Conservation (phyloP, 2,888 invertebrate genomes). For the Baronia brevicornis region DNA sequence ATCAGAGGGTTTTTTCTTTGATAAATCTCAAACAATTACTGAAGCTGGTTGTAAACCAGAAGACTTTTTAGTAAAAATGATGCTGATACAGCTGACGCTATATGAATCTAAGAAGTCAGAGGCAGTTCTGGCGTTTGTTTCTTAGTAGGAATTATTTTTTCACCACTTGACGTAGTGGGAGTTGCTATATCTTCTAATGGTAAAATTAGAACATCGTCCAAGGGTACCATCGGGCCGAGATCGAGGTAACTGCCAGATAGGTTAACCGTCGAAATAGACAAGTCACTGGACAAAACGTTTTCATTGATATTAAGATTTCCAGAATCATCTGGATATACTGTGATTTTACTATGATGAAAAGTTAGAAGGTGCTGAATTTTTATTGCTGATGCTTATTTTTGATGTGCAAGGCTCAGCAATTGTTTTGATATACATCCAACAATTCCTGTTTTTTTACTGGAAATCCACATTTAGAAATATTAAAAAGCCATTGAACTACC, state of each 20-base stretch:
- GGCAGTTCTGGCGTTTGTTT: too few species aligned
- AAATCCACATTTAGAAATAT: slow-evolving; percentile 31
- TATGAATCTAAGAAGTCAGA: too few species aligned
- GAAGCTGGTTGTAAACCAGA: background rate
- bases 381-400: slow-evolving; percentile 18
- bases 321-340: slow-evolving; percentile 18
- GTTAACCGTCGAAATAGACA: slow-evolving; percentile 21
- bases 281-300: slow-evolving; percentile 17
- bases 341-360: slow-evolving; percentile 19
- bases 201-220: slow-evolving; percentile 24
- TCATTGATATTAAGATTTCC: slow-evolving; percentile 16
- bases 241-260: slow-evolving; percentile 21
- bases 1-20: slow-evolving; percentile 20
- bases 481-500: slow-evolving; percentile 26
- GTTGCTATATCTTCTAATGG: slow-evolving; percentile 14
- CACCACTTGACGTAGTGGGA: slow-evolving; percentile 14
- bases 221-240: slow-evolving; percentile 18
- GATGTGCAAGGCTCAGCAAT: slow-evolving; percentile 18
- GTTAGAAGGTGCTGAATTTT: slow-evolving; percentile 15
- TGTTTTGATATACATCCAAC: slow-evolving; percentile 21
- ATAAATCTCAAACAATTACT: slow-evolving; percentile 2
- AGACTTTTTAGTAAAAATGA: slow-evolving; percentile 2
- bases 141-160: too few species aligned
- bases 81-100: slow-evolving; percentile 9
- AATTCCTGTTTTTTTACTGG: slow-evolving; percentile 28